Conservation (phyloP, 2,888 invertebrate species). For the Sminthurides aquaticus region DNA sequence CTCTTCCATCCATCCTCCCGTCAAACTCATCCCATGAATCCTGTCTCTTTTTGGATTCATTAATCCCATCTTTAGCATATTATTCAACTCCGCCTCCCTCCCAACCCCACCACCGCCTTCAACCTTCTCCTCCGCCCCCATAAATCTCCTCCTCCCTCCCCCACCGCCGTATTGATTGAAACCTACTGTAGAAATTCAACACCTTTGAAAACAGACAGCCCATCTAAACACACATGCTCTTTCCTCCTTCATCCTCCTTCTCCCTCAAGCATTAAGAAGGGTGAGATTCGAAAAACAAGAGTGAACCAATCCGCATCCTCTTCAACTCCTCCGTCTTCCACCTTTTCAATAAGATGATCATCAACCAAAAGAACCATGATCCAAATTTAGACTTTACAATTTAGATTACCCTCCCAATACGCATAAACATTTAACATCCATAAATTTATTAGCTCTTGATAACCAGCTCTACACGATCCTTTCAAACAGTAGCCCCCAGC, state of each 20-base stretch:
- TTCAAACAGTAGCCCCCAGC: neutral
- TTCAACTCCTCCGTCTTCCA: neutral
- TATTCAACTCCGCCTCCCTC: too few relatives aligned
- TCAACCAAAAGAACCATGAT: neutral
- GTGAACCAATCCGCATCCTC: too few relatives aligned
- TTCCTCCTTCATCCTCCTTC: neutral
- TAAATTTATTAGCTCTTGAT: constrained; percentile 9
- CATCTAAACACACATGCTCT: constrained; percentile 1
- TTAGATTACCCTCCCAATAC: neutral
- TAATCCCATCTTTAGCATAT: too few relatives aligned
- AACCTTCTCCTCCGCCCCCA: too few relatives aligned
- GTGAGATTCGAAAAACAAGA: too few relatives aligned
- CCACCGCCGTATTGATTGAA: constrained; percentile 8
- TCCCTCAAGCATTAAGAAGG: too few relatives aligned
- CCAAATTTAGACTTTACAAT: constrained; percentile 9
- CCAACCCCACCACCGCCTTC: too few relatives aligned
- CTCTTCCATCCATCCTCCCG: too few relatives aligned
- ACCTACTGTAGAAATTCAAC: constrained; percentile 8
- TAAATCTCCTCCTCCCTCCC: neutral
- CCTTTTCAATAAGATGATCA: neutral
- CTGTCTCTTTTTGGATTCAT: too few relatives aligned
- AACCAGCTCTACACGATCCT: neutral
- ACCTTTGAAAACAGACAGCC: constrained; percentile 4
- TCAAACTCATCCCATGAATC: too few relatives aligned
- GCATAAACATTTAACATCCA: constrained; percentile 9